A percentile compares a stretch with the other conserved stretches of the same genome.
Conservation (phyloP, 2,113 vertebrate species). For the Dipodomys spectabilis region DNA sequence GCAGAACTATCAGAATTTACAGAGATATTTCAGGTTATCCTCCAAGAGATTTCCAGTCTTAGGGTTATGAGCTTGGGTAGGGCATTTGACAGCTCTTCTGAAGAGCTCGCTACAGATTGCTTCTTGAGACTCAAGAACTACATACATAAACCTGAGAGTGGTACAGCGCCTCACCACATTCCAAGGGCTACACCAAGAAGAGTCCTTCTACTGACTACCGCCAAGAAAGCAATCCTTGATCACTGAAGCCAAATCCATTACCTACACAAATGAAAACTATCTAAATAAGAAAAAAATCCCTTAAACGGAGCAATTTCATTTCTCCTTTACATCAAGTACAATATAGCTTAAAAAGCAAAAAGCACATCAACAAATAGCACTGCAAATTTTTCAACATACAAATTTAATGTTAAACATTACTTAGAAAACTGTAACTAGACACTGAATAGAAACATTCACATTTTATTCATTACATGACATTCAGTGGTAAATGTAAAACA, state of each 20-base stretch:
- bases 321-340: not conserved
- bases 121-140: slow-evolving; percentile 40
- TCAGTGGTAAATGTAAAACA: slow-evolving; percentile 21
- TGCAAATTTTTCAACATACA: not conserved
- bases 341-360: not conserved
- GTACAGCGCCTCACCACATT: not conserved
- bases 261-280: slow-evolving; percentile 14
- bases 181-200: not conserved
- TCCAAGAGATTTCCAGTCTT: slow-evolving; percentile 36
- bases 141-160: not conserved
- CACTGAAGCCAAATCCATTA: not conserved
- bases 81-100: slow-evolving; percentile 50
- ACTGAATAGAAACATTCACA: slow-evolving; percentile 2
- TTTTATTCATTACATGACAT: slow-evolving; percentile 62
- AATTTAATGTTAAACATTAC: slow-evolving; percentile 36
- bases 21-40: slow-evolving; percentile 52
- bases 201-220: not conserved
- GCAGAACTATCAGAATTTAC: not conserved
- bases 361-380: not conserved
- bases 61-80: not conserved
- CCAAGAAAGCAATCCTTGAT: not conserved
- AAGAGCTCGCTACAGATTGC: slow-evolving; percentile 56
- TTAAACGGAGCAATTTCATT: not conserved
- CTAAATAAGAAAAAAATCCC: not conserved
- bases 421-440: slow-evolving; percentile 40